Evolutionary conservation across 2,797 vertebrate genomes (phyloP), one percentile per base, ranked within the genome.

Genomic region (Rallus crepitans): DNA sequence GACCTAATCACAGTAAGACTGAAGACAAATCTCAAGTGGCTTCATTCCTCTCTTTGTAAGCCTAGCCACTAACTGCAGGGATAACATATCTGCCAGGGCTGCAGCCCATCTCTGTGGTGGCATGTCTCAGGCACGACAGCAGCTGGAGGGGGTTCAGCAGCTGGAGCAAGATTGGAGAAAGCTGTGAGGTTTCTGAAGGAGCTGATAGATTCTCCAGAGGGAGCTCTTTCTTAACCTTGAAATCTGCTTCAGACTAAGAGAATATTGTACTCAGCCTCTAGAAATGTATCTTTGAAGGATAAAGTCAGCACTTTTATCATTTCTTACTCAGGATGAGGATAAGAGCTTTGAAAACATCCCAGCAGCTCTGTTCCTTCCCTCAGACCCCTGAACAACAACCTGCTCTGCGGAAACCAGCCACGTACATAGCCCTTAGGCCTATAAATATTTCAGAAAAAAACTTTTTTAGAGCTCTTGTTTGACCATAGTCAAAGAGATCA

Each of bases 161-260:
- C 47, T 47, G 47, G 47, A 47, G 47, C 47, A 47, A 21, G 47
- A 11, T 47, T 6, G 47, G 47, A 20, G 28, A 7, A 0, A 3
- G n/a, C 42, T 45, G 21, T 16, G 21, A 30, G 8, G 3, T 40
- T 79, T 84, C 87, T 45, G 66, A 72, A 75, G 80, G 31, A 66
- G 12, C 2, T 9, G 1, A 8, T 45, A 56, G 18, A 60, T 88
- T 93, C 91, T 95, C 77, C 71, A 95, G 96, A 85, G 91, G 93
- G 94, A 95, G 80, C 73, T 27, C 52, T 80, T 93, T 77, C 85
- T 95, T 76, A 73, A 57, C 28, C 65, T 89, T 87, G 66, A 87
- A 87, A 77, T 87, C 11, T 82, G 20, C 77, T 73, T 65, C 64
- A 59, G 48, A 20, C 28, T 35, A 84, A 90, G n/a, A 48, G 9